Base-by-base conservation (phyloP, 1,140 invertebrate genomes). In the Agraylea sexmaculata region DNA sequence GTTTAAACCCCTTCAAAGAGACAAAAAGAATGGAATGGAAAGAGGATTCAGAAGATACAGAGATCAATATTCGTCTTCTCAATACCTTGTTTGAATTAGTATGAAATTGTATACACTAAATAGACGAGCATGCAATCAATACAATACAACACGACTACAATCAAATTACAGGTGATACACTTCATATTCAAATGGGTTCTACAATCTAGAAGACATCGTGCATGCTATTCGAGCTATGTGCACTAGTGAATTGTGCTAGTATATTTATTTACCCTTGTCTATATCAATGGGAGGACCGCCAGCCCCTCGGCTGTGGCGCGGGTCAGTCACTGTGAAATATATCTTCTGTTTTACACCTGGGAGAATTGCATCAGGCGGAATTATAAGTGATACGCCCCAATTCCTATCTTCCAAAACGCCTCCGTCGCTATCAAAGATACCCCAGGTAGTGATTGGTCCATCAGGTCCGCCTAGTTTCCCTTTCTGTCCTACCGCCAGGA, bases 291-390 rank as follows among this genome's bases (percentile, higher is more conserved):
- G 84, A 37, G 84, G 83, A 47, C 80, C 71, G 48, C 81, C 72
- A 57, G 78, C 69, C 46, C 71, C 67, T 53, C 78, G 73, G 55
- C 76, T 74, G 61, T 74, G 62, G 52, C 78, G 67, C 40, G 79
- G 75, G 56, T 80, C 77, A 47, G 77, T 77, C 45, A 95, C 88
- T 58, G 90, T 90, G 71, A 95, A 92, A 75, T 92, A 94, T 54
- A 95, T 83, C 65, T 93, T 87, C 69, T 93, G 87, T 48, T 78
- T 73, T 46, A 76, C 73, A 28, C 85, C 84, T 13, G 74, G 69
- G 32, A 79, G 73, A 47, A 94, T 77, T 20, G 91, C 90, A 42
- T 85, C 84, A 39, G 81, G 74, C 27, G 91, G 91, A 54, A 95
- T 86, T 50, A 84, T 74, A 40, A 95, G 65, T 36, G 80, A 84